A percentile compares a stretch with the other conserved stretches of the same genome.
phyloP scores from a whole-genome alignment of 92 coral and sea anemone genomes.

The Actinostola sp. region DNA sequence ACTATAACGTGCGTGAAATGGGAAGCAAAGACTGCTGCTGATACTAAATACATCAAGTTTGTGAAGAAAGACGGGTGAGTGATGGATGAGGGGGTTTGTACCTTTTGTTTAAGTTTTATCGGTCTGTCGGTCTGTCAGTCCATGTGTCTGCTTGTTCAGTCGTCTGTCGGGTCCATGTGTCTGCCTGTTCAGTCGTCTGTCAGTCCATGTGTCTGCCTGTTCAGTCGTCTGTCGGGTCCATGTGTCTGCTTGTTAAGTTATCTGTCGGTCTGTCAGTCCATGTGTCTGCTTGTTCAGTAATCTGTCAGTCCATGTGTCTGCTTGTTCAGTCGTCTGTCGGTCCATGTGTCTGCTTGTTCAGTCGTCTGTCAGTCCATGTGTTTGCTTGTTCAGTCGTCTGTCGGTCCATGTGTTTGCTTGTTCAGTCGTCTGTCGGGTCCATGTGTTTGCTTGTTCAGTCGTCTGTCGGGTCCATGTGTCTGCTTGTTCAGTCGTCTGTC shows the following conservation, averaged over 20 bases:
- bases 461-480: no score
- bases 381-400: neutral
- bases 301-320: neutral
- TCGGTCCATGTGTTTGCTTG: no score
- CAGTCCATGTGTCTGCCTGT: neutral
- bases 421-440: no score
- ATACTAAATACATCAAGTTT: constrained; percentile 13
- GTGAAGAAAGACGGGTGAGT: constrained; percentile 20
- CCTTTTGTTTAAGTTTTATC: neutral
- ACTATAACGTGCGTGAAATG: constrained; percentile 15
- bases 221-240: no score
- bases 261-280: neutral
- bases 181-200: neutral
- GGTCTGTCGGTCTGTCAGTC: constrained; percentile 14
- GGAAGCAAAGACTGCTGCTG: constrained; percentile 15
- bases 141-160: no score
- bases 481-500: no score
- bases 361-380: neutral
- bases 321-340: no score
- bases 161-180: no score
- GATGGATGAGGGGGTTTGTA: neutral
- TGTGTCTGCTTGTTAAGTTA: neutral
- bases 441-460: no score
- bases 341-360: neutral
- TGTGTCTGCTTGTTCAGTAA: neutral